These are phyloP conservation scores for Porites lutea DNA, from an alignment of 64 coral and sea anemone genomes.

Conservation along the genomic window DNA sequence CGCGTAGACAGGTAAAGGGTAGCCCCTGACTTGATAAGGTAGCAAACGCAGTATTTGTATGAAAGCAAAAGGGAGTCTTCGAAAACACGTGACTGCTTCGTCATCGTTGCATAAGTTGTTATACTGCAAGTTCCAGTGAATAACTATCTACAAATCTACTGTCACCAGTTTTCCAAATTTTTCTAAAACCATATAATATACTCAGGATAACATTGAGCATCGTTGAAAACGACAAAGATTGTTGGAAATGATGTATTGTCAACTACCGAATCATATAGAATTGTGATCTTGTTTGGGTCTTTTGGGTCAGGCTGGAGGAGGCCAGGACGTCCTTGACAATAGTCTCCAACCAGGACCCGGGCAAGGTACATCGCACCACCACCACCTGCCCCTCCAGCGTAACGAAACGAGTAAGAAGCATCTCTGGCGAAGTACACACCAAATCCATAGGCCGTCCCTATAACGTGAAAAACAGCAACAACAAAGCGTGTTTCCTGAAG, in stretches of 20 bases:
- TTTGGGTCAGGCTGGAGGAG: not conserved
- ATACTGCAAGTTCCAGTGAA: too few species aligned
- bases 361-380: slow-evolving; percentile 10
- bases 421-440: slow-evolving; percentile 33
- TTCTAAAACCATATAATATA: not conserved
- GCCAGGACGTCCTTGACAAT: not conserved
- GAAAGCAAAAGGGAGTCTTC: too few species aligned
- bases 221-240: slow-evolving; percentile 2
- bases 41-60: too few species aligned
- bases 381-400: not conserved
- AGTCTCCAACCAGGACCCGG: slow-evolving; percentile 11
- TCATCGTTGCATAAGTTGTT: too few species aligned
- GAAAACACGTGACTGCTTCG: too few species aligned
- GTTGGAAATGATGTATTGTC: not conserved
- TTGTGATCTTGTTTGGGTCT: not conserved
- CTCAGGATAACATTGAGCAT: slow-evolving; percentile 2
- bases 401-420: not conserved
- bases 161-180: too few species aligned
- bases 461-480: not conserved
- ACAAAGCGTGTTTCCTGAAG: too few species aligned
- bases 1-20: too few species aligned
- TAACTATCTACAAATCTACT: too few species aligned
- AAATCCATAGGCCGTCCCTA: not conserved
- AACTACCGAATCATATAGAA: slow-evolving; percentile 15
- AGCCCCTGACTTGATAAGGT: too few species aligned